phyloP scores from a whole-genome alignment of 2,113 vertebrate genomes.

The Pipra filicauda region DNA sequence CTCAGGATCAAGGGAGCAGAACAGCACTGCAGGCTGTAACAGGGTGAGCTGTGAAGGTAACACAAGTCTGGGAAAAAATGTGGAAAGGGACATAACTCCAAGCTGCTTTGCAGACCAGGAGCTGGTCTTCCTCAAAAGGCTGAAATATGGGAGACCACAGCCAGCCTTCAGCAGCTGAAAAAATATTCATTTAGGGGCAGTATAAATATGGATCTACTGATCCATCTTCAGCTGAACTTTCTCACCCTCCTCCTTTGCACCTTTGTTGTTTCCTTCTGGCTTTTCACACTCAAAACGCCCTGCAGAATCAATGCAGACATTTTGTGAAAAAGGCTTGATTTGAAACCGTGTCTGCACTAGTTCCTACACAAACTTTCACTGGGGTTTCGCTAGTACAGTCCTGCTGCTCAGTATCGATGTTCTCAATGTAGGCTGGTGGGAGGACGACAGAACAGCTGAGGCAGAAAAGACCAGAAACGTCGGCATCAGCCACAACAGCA shows the following conservation, averaged over 20 bases:
- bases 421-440: neutral
- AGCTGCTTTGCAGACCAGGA: neutral
- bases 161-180: neutral
- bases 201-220: neutral
- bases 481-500: neutral
- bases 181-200: neutral
- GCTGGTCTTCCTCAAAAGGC: neutral
- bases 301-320: neutral
- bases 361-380: neutral
- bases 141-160: neutral
- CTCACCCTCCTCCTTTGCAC: neutral
- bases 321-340: neutral
- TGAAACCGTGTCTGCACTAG: neutral
- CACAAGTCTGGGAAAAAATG: neutral
- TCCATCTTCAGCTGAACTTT: neutral
- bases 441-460: neutral
- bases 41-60: neutral
- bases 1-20: neutral
- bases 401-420: neutral
- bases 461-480: neutral
- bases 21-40: rapidly evolving
- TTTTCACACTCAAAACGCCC: neutral
- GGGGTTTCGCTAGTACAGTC: neutral
- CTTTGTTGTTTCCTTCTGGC: neutral
- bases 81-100: neutral